Evolutionary conservation across 2,797 vertebrate species (phyloP).

Genomic region (Phrynocephalus guinanensis): DNA sequence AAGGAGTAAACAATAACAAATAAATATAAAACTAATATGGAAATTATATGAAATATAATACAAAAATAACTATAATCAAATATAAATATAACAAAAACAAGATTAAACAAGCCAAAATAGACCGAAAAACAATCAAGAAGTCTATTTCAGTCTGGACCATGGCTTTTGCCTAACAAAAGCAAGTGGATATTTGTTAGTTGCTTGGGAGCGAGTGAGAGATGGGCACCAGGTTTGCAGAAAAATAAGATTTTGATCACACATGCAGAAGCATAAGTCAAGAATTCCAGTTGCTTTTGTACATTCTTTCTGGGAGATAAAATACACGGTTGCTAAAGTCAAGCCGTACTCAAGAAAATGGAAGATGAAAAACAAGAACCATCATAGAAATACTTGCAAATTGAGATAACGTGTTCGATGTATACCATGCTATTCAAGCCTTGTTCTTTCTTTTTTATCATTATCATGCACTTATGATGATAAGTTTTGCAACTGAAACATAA

Average conservation of each 20-base stretch:
- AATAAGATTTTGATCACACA: neutral
- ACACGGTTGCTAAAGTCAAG: slow-evolving; percentile 1
- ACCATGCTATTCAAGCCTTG: neutral
- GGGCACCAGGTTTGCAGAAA: neutral
- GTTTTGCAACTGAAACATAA: neutral
- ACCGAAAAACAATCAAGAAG: too few relatives aligned
- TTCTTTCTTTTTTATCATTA: neutral
- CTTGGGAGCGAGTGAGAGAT: neutral
- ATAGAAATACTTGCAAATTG: neutral
- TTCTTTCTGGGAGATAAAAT: neutral
- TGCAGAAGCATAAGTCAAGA: neutral
- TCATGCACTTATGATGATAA: neutral
- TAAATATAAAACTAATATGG: too few relatives aligned
- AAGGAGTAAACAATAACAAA: too few relatives aligned
- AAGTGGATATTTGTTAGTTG: too few relatives aligned
- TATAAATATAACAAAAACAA: too few relatives aligned
- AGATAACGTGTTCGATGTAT: neutral
- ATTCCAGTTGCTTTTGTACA: too few relatives aligned
- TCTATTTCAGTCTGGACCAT: neutral
- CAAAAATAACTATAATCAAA: too few relatives aligned
- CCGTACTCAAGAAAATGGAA: slow-evolving; percentile 1
- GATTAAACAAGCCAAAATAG: too few relatives aligned
- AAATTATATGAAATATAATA: too few relatives aligned
- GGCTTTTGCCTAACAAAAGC: neutral
- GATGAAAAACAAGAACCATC: neutral